Base-by-base conservation (phyloP, 1,140 invertebrate genomes). In the Dinothrombium tinctorium region DNA sequence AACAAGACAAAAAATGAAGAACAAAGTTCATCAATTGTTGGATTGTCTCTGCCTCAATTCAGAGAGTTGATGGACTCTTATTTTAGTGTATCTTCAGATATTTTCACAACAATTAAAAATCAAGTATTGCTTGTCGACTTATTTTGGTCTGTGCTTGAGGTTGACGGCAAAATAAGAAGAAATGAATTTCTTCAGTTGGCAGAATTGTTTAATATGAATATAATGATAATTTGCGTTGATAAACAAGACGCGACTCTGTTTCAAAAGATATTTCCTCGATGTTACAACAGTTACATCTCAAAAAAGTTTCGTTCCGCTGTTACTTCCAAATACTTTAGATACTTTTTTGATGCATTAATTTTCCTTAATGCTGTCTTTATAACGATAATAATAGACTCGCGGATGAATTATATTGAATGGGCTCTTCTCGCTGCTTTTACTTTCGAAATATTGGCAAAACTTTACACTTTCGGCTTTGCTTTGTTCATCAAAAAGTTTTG, bases 341-440 rank as follows among this genome's bases (percentile, higher is more conserved):
- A 58, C 29, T 56, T 58, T 25, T 67, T 67, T 56, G 65, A 67
- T 45, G 40, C 60, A 19, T 47, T 65, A 43, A 67, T 66, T 39
- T 49, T 66, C 22, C 25, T 64, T 5, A 67, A 67, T 55, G 64
- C 64, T 11, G 51, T 64, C 35, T 58, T 63, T 42, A 63, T 67
- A 47, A 61, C 57, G 1, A 50, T 64, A 44, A 55, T 60, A 53
- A 40, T 59, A 12, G 56, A 62, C 26, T 49, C 49, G 17, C 20
- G 17, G 19, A 9, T 20, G 15, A 11, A n/a, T 15, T 4, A 50
- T 31, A 57, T 59, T 5, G 65, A 67, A 45, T 64, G 60, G 60
- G 53, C 57, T 28, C 65, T 67, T 46, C 50, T 67, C 5, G 38
- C 47, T 3, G 44, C 59, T 23, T 67, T 67, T 48, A 55, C 56